phyloP scores from a whole-genome alignment of 2,888 invertebrate genomes.

The Anticlea derivata region DNA sequence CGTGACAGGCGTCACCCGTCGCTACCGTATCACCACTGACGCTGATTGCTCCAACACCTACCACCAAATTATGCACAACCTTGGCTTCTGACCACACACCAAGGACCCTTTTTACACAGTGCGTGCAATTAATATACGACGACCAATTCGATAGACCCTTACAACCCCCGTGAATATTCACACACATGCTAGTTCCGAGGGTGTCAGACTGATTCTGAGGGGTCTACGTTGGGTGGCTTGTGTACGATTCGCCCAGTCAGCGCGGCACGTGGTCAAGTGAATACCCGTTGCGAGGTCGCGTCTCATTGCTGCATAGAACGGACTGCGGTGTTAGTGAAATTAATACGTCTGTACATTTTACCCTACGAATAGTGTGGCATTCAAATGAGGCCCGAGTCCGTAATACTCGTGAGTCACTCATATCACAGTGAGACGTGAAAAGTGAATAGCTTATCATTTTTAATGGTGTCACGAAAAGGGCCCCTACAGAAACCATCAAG shows the following conservation, averaged over 20 bases:
- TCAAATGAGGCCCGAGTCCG: too few species aligned
- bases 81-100: slow-evolving; percentile 73
- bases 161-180: slow-evolving; percentile 42
- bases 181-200: slow-evolving; percentile 41
- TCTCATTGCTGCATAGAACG: slow-evolving; percentile 78
- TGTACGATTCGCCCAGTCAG: slow-evolving; percentile 45
- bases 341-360: slow-evolving; percentile 65
- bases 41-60: slow-evolving; percentile 58
- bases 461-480: too few species aligned
- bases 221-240: slow-evolving; percentile 47
- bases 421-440: too few species aligned
- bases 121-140: slow-evolving; percentile 66
- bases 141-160: slow-evolving; percentile 48
- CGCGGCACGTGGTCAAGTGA: slow-evolving; percentile 56
- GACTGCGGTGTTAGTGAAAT: slow-evolving; percentile 78
- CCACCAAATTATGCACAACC: slow-evolving; percentile 71
- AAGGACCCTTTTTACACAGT: slow-evolving; percentile 71
- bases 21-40: slow-evolving; percentile 62
- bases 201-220: slow-evolving; percentile 35
- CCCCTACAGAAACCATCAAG: too few species aligned
- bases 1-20: slow-evolving; percentile 52
- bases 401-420: too few species aligned
- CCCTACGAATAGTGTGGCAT: too few species aligned
- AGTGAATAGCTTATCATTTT: too few species aligned
- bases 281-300: slow-evolving; percentile 68